These are phyloP conservation scores for Tiliacea aurago DNA, from an alignment of 2,888 invertebrate genomes.

Conservation along the genomic window DNA sequence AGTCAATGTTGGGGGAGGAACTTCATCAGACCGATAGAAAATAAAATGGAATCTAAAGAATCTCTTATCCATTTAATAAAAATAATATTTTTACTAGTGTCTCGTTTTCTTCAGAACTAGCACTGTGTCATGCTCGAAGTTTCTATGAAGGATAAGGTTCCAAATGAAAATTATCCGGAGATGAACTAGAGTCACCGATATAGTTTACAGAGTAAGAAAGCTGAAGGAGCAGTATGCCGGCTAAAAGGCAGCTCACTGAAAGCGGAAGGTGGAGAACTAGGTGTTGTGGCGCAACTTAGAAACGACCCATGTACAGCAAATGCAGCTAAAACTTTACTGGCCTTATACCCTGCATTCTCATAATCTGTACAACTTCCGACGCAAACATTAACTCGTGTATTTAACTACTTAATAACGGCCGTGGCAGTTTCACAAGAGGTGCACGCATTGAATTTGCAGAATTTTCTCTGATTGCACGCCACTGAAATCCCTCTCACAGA, in stretches of 20 bases:
- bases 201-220: too few relatives aligned
- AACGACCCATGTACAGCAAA: background rate
- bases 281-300: too few relatives aligned
- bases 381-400: background rate
- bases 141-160: background rate
- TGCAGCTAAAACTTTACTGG: background rate
- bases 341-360: background rate
- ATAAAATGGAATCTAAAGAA: too few relatives aligned
- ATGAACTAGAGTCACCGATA: too few relatives aligned
- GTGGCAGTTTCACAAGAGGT: background rate
- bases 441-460: background rate
- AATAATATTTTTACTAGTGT: background rate
- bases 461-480: background rate
- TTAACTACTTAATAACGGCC: too few relatives aligned
- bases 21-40: background rate
- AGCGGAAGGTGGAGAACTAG: background rate
- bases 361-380: background rate
- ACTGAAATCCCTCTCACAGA: too few relatives aligned
- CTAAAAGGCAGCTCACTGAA: background rate
- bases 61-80: background rate
- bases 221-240: too few relatives aligned
- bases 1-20: background rate
- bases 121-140: background rate
- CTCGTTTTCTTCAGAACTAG: background rate
- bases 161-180: background rate